Evolutionary conservation across 1,140 invertebrate species (phyloP), one percentile per base, ranked within the genome.

Genomic region (Pomacea maculata): DNA sequence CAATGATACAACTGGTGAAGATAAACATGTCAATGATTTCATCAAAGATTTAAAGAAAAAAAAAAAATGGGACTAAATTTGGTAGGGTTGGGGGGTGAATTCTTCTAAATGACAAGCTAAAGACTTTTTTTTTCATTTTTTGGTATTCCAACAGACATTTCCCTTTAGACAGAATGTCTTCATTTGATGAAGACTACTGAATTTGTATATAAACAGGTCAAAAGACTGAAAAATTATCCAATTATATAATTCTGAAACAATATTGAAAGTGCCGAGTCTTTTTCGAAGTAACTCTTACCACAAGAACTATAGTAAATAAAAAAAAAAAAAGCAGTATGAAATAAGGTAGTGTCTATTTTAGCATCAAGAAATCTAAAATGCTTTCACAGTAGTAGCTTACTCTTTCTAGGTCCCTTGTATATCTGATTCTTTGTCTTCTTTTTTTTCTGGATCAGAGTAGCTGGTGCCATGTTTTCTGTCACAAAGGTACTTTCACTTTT

Each of bases 381-480:
- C 6, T 61, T 2, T 61, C 57, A 61, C 57, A 61, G 57, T 61
- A 71, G 21, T 14, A 12, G 85, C 89, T 88, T 87, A 91, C 89
- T 91, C 84, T 91, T 91, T 78, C 90, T 86, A 17, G 89, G 89
- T 70, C 90, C 90, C 83, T 87, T 90, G 84, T 91, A 91, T 15
- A 90, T 87, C 75, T 89, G 89, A n/a, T 87, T 89, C 82, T 91
- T 91, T 14, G 88, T 85, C 81, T 89, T 90, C 75, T 88, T 87
- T 76, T 89, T 90, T 80, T 86, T 88, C 7, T 78, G 77, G 45
- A 78, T 67, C 45, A 78, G 11, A 54, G 64, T 17, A 15, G 70
- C 57, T 25, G 76, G 77, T 34, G 25, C 75, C 14, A n/a, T 19
- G 77, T 71, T 78, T 25, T 78, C 77, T 78, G 77, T 29, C 21